Conservation (phyloP, 2,113 vertebrate genomes). For the Danio rerio region GRCz12tu NC_133192.1:24226001-24226500, state of each 20-base stretch:
- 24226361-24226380: conserved; percentile 29
- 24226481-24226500: conserved; percentile 34
- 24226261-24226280: conserved; percentile 72
- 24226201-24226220: conserved; percentile 42
- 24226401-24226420: conserved; percentile 9
- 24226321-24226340: conserved; percentile 42
- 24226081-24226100: neutral
- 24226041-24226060: neutral
- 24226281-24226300: conserved; percentile 65
- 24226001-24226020: too few species aligned
- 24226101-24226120: neutral
- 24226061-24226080: neutral
- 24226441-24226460: neutral
- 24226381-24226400: conserved; percentile 1
- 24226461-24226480: conserved; percentile 20
- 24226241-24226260: conserved; percentile 65
- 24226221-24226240: conserved; percentile 56
- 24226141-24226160: neutral
- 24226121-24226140: conserved; percentile 6
- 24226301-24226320: conserved; percentile 64
- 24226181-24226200: conserved; percentile 26
- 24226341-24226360: conserved; percentile 54
- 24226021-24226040: too few species aligned
- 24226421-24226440: conserved; percentile 16
- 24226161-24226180: neutral